These are phyloP conservation scores for Pteronotus mesoamericanus DNA, from an alignment of 2,797 vertebrate genomes.

Conservation along the genomic window DNA sequence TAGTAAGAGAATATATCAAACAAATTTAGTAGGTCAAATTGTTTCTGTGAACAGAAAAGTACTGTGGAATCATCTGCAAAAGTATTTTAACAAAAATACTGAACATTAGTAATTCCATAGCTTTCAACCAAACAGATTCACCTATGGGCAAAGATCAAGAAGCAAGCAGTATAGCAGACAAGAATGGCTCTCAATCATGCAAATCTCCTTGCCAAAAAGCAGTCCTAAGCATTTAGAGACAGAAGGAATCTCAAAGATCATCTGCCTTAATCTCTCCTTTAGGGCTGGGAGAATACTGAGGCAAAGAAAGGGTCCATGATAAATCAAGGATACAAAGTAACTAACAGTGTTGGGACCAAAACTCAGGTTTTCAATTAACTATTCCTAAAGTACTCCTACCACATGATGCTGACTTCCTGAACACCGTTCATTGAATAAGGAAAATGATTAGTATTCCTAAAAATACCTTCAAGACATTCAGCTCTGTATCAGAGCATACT, in stretches of 20 bases:
- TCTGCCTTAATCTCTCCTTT: not conserved
- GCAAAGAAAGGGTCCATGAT: not conserved
- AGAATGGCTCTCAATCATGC: not conserved
- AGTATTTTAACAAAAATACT: not conserved
- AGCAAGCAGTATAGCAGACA: not conserved
- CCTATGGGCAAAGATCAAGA: not conserved
- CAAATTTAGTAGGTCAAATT: not conserved
- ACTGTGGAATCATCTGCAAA: not conserved
- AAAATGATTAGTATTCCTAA: conserved; percentile 2
- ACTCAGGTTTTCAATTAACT: not conserved
- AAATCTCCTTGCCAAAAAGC: not conserved
- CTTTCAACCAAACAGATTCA: not conserved
- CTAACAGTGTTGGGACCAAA: not conserved
- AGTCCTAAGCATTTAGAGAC: not conserved
- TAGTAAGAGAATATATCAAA: conserved; percentile 11
- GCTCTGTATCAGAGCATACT: not conserved
- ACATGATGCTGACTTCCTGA: not conserved
- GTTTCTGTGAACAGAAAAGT: not conserved
- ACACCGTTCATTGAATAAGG: not conserved
- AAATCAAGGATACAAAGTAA: not conserved
- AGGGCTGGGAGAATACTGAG: not conserved
- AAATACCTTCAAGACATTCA: not conserved
- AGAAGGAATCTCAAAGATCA: not conserved
- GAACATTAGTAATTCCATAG: not conserved
- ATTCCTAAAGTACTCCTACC: not conserved